phyloP scores from a whole-genome alignment of 2,888 invertebrate genomes.

The Andrena hattorfiana region DNA sequence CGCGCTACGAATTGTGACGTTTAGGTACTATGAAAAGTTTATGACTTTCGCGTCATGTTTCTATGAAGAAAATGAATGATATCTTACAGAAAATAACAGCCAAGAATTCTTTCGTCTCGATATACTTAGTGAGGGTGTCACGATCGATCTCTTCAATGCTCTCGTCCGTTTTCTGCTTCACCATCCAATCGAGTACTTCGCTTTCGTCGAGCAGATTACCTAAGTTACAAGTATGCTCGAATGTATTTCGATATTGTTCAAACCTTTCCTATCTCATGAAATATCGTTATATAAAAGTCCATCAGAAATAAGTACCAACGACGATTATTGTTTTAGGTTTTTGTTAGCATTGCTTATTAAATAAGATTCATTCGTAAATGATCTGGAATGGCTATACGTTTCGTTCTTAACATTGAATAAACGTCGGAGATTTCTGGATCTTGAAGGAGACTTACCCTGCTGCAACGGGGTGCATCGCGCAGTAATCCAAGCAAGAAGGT shows the following conservation, averaged over 20 bases:
- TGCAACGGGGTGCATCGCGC: not conserved
- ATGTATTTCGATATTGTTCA: not conserved
- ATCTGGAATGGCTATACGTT: conserved; percentile 73
- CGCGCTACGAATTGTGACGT: not conserved
- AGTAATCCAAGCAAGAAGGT: not conserved
- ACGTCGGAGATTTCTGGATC: conserved; percentile 54
- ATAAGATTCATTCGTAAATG: not conserved
- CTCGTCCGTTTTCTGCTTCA: conserved; percentile 95
- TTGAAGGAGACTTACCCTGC: conserved; percentile 37
- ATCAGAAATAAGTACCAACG: not conserved
- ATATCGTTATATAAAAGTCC: not conserved
- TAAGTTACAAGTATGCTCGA: conserved; percentile 78
- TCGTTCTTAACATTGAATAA: not conserved
- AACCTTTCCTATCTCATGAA: not conserved
- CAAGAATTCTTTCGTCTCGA: conserved; percentile 95
- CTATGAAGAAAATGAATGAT: conserved; percentile 9
- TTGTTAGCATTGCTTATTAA: conserved; percentile 1
- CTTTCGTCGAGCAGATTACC: conserved; percentile 92
- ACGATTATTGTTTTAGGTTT: not conserved
- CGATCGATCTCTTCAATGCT: conserved; percentile 96
- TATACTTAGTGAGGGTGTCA: conserved; percentile 92
- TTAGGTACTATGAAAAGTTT: not conserved
- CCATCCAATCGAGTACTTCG: conserved; percentile 96
- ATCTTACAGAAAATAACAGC: conserved; percentile 96
- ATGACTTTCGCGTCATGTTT: not conserved